phyloP scores from a whole-genome alignment of 1,140 invertebrate genomes.

The Aphis gossypii region DNA sequence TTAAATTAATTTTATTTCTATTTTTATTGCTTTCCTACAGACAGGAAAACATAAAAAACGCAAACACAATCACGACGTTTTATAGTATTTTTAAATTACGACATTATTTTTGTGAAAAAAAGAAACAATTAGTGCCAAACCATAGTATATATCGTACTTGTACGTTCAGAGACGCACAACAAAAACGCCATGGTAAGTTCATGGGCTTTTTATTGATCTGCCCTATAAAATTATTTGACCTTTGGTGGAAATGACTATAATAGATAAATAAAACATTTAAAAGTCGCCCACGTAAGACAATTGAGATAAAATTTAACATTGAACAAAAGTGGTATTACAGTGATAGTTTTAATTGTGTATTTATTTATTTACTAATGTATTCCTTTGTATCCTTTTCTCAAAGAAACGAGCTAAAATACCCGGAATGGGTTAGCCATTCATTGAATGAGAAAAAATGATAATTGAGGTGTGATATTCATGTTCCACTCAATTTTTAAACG shows the following conservation, averaged over 20 bases:
- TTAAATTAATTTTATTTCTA: slow-evolving; percentile 11
- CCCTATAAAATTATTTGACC: neutral
- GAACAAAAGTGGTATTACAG: neutral
- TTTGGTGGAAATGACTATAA: neutral
- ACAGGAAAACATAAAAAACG: neutral
- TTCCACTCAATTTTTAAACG: neutral
- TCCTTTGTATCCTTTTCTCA: neutral
- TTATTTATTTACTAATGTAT: slow-evolving; percentile 10
- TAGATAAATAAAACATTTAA: neutral
- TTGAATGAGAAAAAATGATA: neutral
- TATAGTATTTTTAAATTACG: neutral
- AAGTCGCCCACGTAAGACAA: neutral
- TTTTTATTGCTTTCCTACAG: neutral
- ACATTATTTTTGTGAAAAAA: neutral
- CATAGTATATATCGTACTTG: slow-evolving; percentile 11
- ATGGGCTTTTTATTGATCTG: neutral
- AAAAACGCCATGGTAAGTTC: slow-evolving; percentile 42
- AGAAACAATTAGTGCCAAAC: neutral
- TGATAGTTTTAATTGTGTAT: slow-evolving; percentile 10
- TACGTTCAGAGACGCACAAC: slow-evolving; percentile 10
- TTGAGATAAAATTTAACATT: neutral
- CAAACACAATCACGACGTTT: neutral
- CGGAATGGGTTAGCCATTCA: neutral
- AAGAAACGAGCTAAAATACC: neutral
- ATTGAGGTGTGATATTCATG: neutral